Evolutionary conservation across 2,888 invertebrate genomes (phyloP), one percentile per base, ranked within the genome.

Genomic region (Timandra comae): DNA sequence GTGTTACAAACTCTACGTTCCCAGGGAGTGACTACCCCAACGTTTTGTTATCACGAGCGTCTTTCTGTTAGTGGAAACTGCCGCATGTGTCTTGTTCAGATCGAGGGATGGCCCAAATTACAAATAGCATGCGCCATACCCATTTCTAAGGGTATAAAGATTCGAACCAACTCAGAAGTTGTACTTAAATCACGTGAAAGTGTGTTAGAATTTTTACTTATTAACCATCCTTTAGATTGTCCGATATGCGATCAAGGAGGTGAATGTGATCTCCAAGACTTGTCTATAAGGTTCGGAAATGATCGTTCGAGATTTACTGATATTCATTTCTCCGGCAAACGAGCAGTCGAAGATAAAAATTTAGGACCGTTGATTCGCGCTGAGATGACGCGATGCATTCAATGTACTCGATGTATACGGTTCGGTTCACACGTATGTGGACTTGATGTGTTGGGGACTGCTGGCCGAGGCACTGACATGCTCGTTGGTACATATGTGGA

Each of bases 201-300:
- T 34, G 98, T 99, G 5, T 95, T 99, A 94, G 99, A 99, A 77
- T 99, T 99, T 69, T 79, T 99, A 34, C 85, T 99, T 11, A 91
- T 97, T 38, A 98, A 99, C 63, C 99, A 99, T 82, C 99, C 99
- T 0, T 82, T 99, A 24, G 99, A 99, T 86, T 99, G 99, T 69
- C 99, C 99, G 3, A 99, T 99, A 75, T 99, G 99, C 78, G 99
- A 99, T 78, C 99, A 99, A 81, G 96, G 95, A 12, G 95, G 96
- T 0, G 96, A 96, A 74, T 96, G 96, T 56, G 96, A 96, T 77
- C 87, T 95, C 19, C 97, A 99, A 86, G 99, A 99, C 82, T 96
- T 99, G 70, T 95, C 98, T 5, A 96, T 99, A 96, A 94, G 94
- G 8, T 99, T 98, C 72, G 99, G 99, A 41, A 97, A 91, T 56